Percentiles rank a stretch among this genome's conserved stretches.
These are phyloP conservation scores for Agrilus cyanescens DNA, from an alignment of 2,888 invertebrate species.

Conservation along the genomic window DNA sequence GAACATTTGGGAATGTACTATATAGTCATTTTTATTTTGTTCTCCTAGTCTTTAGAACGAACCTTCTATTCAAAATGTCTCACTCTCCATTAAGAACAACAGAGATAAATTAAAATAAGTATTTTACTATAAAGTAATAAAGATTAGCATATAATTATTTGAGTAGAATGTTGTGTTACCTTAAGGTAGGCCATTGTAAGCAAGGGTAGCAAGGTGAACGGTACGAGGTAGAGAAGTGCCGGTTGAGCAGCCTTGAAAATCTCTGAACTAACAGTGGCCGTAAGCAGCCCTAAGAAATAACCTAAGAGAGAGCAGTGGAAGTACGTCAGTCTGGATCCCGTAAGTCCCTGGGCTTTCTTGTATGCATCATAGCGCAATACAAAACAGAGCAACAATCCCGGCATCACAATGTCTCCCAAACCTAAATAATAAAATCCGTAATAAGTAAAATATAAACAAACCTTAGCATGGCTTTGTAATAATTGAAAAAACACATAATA, in stretches of 20 bases:
- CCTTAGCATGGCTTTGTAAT: no score
- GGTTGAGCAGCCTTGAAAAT: slow-evolving; percentile 98
- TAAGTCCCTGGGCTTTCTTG: slow-evolving; percentile 71
- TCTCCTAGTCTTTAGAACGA: no score
- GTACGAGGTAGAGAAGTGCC: slow-evolving; percentile 91
- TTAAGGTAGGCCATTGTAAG: slow-evolving; percentile 97
- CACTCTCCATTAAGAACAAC: no score
- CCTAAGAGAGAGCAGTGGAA: slow-evolving; percentile 98
- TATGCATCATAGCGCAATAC: slow-evolving; percentile 95
- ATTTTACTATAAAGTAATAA: background rate
- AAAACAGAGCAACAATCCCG: slow-evolving; percentile 88
- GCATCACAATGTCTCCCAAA: slow-evolving; percentile 85
- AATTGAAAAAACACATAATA: no score
- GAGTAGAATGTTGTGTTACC: slow-evolving; percentile 41
- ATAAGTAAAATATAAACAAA: no score
- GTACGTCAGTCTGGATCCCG: slow-evolving; percentile 61
- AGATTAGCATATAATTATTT: background rate
- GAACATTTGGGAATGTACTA: no score
- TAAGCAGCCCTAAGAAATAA: slow-evolving; percentile 88
- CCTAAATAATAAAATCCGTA: slow-evolving; percentile 26
- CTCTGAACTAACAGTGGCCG: slow-evolving; percentile 94
- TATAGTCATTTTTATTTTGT: no score
- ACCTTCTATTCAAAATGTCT: no score
- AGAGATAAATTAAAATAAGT: background rate
- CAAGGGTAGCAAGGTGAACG: slow-evolving; percentile 91